Percentiles rank a stretch among this genome's conserved stretches.
phyloP scores from a whole-genome alignment of 2,797 vertebrate species.

The Sphenopsis melanotis region DNA sequence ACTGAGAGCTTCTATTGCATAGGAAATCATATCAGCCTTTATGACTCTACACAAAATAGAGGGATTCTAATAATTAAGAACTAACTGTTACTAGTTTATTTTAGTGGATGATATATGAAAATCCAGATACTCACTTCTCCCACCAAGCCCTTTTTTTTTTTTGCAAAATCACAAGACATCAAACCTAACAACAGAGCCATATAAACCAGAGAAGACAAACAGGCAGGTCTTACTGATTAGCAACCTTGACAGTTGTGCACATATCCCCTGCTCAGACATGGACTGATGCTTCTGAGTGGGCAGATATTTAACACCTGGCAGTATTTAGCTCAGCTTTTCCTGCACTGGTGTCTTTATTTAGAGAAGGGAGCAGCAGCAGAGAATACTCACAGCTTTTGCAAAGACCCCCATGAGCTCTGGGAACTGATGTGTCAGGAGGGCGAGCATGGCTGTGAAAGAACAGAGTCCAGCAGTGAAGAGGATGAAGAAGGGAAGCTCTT shows the following conservation, averaged over 20 bases:
- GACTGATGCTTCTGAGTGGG: not conserved
- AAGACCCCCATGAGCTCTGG: slow-evolving; percentile 99
- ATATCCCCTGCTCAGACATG: not conserved
- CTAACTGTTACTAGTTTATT: not conserved
- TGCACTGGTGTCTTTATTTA: not conserved
- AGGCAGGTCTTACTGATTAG: not conserved
- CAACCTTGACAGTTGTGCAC: not conserved
- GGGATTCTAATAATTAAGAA: not conserved
- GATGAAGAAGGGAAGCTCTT: slow-evolving; percentile 99
- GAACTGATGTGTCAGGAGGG: slow-evolving; percentile 98
- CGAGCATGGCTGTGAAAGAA: slow-evolving; percentile 98
- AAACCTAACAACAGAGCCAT: not conserved
- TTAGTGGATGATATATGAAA: slow-evolving; percentile 18
- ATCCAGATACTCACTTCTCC: not conserved
- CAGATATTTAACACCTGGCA: not conserved
- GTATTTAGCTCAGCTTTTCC: not conserved
- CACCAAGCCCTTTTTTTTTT: not conserved
- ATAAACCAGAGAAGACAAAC: not conserved
- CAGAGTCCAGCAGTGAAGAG: slow-evolving; percentile 97
- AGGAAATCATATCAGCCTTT: not conserved
- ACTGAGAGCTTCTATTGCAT: not conserved
- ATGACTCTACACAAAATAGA: not conserved
- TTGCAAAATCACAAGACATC: not conserved
- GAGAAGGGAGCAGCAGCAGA: not conserved
- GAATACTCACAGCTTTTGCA: slow-evolving; percentile 93